Evolutionary conservation across 2,888 invertebrate species (phyloP).

Genomic region (Drosophila kuntzei): DNA sequence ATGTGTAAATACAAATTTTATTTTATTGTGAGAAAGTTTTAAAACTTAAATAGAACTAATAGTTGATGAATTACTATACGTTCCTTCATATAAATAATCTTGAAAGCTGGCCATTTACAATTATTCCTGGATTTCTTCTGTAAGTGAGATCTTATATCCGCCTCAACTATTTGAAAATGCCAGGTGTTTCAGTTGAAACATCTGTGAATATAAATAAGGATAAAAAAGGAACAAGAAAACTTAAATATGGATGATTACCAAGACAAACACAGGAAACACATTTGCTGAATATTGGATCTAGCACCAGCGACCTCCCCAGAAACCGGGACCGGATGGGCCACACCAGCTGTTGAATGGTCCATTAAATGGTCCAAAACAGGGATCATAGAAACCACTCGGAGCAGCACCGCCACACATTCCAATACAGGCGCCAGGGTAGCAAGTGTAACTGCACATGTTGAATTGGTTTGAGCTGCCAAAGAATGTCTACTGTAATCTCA

Average conservation of each 20-base stretch:
- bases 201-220: background rate
- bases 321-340: conserved; percentile 49
- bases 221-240: background rate
- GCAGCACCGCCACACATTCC: conserved; percentile 54
- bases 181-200: background rate
- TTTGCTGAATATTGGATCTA: background rate
- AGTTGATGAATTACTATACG: background rate
- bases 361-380: conserved; percentile 44
- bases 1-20: background rate
- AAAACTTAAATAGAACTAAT: conserved; percentile 3
- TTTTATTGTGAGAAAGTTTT: background rate
- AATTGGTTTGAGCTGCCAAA: conserved; percentile 17
- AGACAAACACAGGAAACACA: background rate
- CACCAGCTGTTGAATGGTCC: conserved; percentile 54
- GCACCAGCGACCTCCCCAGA: conserved; percentile 54
- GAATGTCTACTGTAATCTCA: background rate
- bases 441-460: conserved; percentile 52
- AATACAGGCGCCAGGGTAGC: conserved; percentile 59
- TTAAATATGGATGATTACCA: background rate
- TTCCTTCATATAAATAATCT: conserved; percentile 23
- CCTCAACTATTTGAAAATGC: conserved; percentile 3
- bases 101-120: conserved; percentile 10
- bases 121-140: conserved; percentile 52
- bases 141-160: conserved; percentile 13
- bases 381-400: conserved; percentile 66